Conservation (phyloP, 2,797 vertebrate species). For the Hephaestus fuliginosus region DNA sequence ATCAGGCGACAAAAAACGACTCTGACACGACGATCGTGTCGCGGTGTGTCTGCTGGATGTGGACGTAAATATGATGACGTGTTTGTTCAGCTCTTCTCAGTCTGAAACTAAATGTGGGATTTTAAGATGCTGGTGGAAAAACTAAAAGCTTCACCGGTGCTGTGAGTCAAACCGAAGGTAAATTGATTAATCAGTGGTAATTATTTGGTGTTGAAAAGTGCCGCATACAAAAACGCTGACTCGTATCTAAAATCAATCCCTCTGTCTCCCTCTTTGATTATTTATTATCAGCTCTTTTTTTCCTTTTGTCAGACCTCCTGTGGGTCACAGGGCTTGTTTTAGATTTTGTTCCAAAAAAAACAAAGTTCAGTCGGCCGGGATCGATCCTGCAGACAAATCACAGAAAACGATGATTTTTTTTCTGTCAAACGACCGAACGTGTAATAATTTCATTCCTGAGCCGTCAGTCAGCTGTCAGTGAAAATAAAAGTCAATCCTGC, state of each 20-base stretch:
- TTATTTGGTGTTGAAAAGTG: neutral
- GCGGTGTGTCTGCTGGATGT: too few species aligned
- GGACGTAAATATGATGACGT: too few species aligned
- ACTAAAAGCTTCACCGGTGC: neutral
- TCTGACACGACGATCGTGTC: too few species aligned
- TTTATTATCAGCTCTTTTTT: neutral
- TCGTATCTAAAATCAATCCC: neutral
- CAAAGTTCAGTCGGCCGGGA: neutral
- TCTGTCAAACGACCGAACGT: neutral
- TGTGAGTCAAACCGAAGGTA: neutral
- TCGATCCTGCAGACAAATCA: conserved; percentile 8
- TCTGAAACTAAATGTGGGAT: neutral
- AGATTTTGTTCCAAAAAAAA: neutral
- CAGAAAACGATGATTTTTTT: neutral
- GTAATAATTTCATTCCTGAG: neutral
- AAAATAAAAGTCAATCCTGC: neutral
- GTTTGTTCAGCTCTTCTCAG: too few species aligned
- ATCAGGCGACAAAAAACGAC: too few species aligned
- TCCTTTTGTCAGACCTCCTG: neutral
- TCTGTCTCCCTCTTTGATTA: neutral
- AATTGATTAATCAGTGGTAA: neutral
- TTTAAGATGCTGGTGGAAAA: too few species aligned
- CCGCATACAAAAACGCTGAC: neutral
- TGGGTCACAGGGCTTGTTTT: neutral
- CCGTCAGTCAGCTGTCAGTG: conserved; percentile 4